Conservation (phyloP, 2,113 vertebrate species). For the Aptenodytes patagonicus region DNA sequence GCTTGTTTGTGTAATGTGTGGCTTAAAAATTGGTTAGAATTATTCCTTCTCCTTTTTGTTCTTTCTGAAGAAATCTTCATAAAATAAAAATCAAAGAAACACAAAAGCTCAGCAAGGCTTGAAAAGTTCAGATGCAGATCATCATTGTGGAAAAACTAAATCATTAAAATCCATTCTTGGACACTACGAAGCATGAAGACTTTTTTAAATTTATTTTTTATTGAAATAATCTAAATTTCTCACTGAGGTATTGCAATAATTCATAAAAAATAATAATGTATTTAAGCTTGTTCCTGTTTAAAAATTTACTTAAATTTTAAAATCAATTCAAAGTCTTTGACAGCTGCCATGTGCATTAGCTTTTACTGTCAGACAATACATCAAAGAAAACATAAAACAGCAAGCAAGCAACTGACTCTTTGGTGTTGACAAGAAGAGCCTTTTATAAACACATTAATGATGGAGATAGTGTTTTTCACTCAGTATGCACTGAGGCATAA, state of each 20-base stretch:
- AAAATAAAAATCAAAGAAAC: background rate
- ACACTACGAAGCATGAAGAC: background rate
- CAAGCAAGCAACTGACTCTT: conserved; percentile 13
- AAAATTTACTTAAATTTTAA: conserved; percentile 42
- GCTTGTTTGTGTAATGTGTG: background rate
- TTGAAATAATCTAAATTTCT: conserved; percentile 5
- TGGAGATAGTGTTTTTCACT: conserved; percentile 44
- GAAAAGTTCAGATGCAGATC: background rate
- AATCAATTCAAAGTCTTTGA: conserved; percentile 30
- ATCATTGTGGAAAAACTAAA: background rate
- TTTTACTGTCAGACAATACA: conserved; percentile 58
- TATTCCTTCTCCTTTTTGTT: background rate
- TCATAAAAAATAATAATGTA: conserved; percentile 32
- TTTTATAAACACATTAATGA: conserved; percentile 72
- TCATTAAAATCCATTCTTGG: background rate
- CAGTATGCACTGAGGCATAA: conserved; percentile 51
- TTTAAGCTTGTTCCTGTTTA: background rate
- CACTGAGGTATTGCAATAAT: background rate
- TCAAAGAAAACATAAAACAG: conserved; percentile 35
- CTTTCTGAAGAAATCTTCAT: background rate
- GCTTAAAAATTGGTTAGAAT: background rate
- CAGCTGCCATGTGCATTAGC: background rate
- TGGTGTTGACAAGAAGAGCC: conserved; percentile 29
- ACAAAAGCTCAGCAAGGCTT: background rate
- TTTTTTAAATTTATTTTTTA: background rate